phyloP scores from a whole-genome alignment of 2,888 invertebrate genomes.

The Patella caerulea region DNA sequence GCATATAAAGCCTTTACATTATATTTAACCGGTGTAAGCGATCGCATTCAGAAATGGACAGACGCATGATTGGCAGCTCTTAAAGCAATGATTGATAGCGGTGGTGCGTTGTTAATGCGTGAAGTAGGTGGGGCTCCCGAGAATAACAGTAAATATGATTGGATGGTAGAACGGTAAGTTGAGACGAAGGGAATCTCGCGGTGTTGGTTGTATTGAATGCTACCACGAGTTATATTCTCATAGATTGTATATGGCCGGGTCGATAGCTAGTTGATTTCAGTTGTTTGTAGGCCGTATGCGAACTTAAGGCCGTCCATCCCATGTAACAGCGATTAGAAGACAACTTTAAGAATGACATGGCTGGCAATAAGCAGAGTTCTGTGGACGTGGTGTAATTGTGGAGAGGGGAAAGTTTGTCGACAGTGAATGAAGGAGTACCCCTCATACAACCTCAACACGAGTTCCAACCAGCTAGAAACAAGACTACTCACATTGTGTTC shows the following conservation, averaged over 20 bases:
- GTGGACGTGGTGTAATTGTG: neutral
- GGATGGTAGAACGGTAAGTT: conserved; percentile 27
- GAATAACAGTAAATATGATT: conserved; percentile 43
- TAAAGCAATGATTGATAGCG: conserved; percentile 55
- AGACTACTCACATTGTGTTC: conserved; percentile 7
- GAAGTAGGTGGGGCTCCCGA: conserved; percentile 52
- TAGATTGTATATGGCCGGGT: conserved; percentile 22
- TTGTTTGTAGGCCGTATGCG: conserved; percentile 4
- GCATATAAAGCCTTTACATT: conserved; percentile 19
- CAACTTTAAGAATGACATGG: neutral
- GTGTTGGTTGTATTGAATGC: conserved; percentile 25
- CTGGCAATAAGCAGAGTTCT: neutral
- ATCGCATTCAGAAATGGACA: conserved; percentile 49
- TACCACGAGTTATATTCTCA: conserved; percentile 25
- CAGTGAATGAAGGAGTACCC: neutral
- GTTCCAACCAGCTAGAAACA: neutral
- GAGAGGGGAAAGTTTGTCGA: neutral
- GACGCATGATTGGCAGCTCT: conserved; percentile 59
- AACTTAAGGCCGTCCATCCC: neutral
- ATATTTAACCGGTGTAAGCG: conserved; percentile 23
- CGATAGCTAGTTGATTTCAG: conserved; percentile 1
- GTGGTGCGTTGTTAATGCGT: conserved; percentile 39
- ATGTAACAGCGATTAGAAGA: conserved; percentile 5
- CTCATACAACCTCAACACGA: neutral
- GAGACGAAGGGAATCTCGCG: neutral